Base-by-base conservation (phyloP, 53 echinoderm and acorn worm species). In the Arbacia lixula region DNA sequence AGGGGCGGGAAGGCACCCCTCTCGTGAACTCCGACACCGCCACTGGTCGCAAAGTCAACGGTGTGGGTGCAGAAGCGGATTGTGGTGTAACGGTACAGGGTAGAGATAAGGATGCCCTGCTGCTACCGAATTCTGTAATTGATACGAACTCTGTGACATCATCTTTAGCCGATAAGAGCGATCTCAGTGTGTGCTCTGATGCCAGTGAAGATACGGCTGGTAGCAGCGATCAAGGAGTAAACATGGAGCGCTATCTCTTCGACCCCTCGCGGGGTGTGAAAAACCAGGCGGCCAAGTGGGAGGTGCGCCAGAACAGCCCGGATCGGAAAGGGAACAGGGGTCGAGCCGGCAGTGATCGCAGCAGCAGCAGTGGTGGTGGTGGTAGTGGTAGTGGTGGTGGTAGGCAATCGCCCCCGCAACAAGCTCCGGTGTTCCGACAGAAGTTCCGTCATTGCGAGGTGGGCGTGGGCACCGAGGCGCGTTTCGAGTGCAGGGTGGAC, bases 391-490 rank as follows among this genome's bases (percentile, higher is more conserved):
- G 5, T 5, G 12, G 12, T 12, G 20, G 20, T 12, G 12, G 5
- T 21, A 4, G 5, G 14, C 58, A 57, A 40, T 36, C 58, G 11
- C 57, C 82, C 31, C 82, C 82, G 49, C 82, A 62, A 30, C 87
- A 95, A 42, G 91, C 93, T 34, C 93, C 96, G 2, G 93, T 87
- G 31, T 87, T 96, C 61, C 53, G 86, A 56, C 89, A 89, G 88
- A 84, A 91, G 61, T 85, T 93, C 46, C 72, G 85, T 10, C 91
- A 93, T 57, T 86, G 86, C 27, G 89, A 96, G 42, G 93, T 93
- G 30, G 60, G 76, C 36, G 83, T 66, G n/a, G 89, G 90, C 21
- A 86, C 62, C 41, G 95, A 91, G 6, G 91, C 91, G 0, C 83
- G 81, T 20, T 93, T 95, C 66, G 93, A 93, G 36, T 93, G 93